Base-by-base conservation (phyloP, 2,113 vertebrate species). In the Tachysurus fulvidraco region DNA sequence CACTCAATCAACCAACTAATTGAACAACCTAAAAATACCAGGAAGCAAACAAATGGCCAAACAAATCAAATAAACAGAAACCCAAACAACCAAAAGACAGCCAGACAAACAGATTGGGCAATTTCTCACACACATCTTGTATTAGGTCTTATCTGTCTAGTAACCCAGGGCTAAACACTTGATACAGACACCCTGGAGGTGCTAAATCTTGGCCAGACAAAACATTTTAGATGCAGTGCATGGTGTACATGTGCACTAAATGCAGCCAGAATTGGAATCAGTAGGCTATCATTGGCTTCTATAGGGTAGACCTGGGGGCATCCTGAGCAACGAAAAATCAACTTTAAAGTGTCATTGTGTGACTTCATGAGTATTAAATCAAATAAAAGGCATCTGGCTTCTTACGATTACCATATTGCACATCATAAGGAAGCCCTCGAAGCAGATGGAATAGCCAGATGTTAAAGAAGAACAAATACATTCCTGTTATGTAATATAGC, bases 361-460 rank as follows among this genome's bases (percentile, higher is more conserved):
- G 23, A 55, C 17, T 30, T 7, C 16, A 21, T 55, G 52, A 12
- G 28, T 80, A 57, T 36, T 19, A 17, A 52, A 74, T 74, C 1
- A 77, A 52, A 52, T 54, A 0, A 28, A 52, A 55, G 76, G 23
- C n/a, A 78, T 78, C 55, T 54, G 74, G 23, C 17, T 19, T 54
- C 7, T 55, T 74, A 28, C 46, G 8, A 4, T 52, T 54, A 54
- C 16, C 76, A 57, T 79, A 55, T 79, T 55, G 50, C 74, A 78
- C 50, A 55, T 79, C 28, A 79, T 28, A 55, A 79, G 76, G 76
- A 79, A 79, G 55, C 3, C 11, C 25, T n/a, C 19, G n/a, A 59
- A 80, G 77, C 77, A 57, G 77, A 59, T 57, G 77, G 54, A 28
- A 36, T 13, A 59, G 77, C 77, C 54, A 80, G 77, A 80, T 59